Percentiles rank a stretch among this genome's conserved stretches.
Evolutionary conservation across 1,140 invertebrate genomes (phyloP).

Genomic region (Lordiphosa stackelbergi): DNA sequence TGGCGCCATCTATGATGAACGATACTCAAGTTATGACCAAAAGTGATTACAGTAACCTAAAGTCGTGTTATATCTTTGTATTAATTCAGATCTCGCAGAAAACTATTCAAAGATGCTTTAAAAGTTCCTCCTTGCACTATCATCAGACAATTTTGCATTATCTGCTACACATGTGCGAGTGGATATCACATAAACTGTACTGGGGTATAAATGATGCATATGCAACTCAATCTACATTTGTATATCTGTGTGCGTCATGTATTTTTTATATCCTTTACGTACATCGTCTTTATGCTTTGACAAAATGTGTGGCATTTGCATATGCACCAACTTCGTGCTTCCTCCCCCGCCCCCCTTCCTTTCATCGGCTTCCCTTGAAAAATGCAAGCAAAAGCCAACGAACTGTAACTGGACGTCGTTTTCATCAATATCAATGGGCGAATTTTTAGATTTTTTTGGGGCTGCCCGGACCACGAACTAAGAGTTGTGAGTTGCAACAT

Average conservation of each 20-base stretch:
- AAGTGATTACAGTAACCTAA: too few relatives aligned
- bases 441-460: constrained; percentile 24
- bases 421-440: constrained; percentile 73
- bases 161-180: too few relatives aligned
- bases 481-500: constrained; percentile 64
- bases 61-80: too few relatives aligned
- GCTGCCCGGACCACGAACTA: constrained; percentile 28
- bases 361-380: constrained; percentile 56
- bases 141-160: too few relatives aligned
- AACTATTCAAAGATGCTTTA: too few relatives aligned
- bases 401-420: constrained; percentile 74
- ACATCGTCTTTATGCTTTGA: constrained; percentile 75
- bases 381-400: constrained; percentile 68
- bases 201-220: constrained; percentile 54
- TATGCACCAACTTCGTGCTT: constrained; percentile 38
- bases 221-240: constrained; percentile 42
- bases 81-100: too few relatives aligned
- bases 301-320: constrained; percentile 72
- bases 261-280: constrained; percentile 63
- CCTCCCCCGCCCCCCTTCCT: not conserved
- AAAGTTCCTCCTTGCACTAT: too few relatives aligned
- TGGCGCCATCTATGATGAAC: too few relatives aligned
- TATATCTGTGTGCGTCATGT: constrained; percentile 48
- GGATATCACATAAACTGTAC: too few relatives aligned
- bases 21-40: too few relatives aligned